Conservation (phyloP, 1,140 invertebrate genomes). For the Drosophila gunungcola region DNA sequence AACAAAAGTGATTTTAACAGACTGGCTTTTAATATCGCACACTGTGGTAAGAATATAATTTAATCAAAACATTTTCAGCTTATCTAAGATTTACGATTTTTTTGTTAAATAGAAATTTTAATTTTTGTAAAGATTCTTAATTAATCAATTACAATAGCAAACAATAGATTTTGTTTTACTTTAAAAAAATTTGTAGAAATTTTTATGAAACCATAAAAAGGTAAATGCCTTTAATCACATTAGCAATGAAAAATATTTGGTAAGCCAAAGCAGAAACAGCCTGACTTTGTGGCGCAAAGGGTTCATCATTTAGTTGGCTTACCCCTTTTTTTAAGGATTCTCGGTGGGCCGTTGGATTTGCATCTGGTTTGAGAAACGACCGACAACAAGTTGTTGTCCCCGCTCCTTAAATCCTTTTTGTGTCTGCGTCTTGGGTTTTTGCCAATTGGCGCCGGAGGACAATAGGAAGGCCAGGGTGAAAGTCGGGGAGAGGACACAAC, state of each 20-base stretch:
- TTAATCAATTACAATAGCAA: too few species aligned
- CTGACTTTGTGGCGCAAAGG: slow-evolving; percentile 20
- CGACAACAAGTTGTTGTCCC: slow-evolving; percentile 70
- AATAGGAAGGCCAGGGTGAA: slow-evolving; percentile 21
- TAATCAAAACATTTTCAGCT: too few species aligned
- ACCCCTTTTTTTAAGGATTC: not conserved
- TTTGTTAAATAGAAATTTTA: not conserved
- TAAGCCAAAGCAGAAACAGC: slow-evolving; percentile 10
- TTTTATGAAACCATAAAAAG: not conserved
- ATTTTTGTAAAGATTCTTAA: not conserved
- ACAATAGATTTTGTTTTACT: not conserved
- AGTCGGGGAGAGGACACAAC: slow-evolving; percentile 17
- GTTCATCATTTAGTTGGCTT: slow-evolving; percentile 14
- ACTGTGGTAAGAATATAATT: not conserved
- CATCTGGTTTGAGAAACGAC: slow-evolving; percentile 41
- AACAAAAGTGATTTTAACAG: slow-evolving; percentile 6
- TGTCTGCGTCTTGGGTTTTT: slow-evolving; percentile 23
- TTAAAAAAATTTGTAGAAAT: too few species aligned
- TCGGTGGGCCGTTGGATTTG: slow-evolving; percentile 52
- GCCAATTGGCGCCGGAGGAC: slow-evolving; percentile 53
- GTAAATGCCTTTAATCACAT: slow-evolving; percentile 6
- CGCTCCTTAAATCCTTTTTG: slow-evolving; percentile 8
- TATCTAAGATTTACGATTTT: too few species aligned
- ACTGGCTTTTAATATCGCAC: not conserved
- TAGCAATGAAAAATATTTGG: not conserved